Conservation (phyloP, 2,888 invertebrate genomes). For the Cephus rjabovi region DNA sequence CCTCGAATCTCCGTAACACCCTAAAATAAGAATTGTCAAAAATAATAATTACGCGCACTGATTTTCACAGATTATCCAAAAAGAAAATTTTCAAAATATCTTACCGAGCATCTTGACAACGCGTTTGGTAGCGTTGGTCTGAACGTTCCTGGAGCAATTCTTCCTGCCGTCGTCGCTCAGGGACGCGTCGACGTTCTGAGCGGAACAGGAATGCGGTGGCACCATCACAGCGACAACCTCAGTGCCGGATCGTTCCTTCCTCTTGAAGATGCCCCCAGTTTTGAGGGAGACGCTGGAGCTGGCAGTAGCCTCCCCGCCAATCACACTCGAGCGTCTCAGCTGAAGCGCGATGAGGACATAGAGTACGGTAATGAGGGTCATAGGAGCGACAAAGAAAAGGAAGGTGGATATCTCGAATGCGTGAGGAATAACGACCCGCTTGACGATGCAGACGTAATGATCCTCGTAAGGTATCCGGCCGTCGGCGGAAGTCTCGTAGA, state of each 20-base stretch:
- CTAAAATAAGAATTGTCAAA: too few species aligned
- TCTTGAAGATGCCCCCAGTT: constrained; percentile 39
- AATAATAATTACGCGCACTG: too few species aligned
- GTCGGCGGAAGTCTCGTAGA: constrained; percentile 65
- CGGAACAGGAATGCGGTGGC: constrained; percentile 4
- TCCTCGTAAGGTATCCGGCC: constrained; percentile 38
- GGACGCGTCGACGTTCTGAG: constrained; percentile 14
- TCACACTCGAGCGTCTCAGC: constrained; percentile 58
- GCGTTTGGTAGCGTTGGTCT: constrained; percentile 61
- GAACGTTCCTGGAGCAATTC: constrained; percentile 62
- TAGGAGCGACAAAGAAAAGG: constrained; percentile 72
- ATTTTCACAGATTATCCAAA: too few species aligned
- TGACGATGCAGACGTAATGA: constrained; percentile 60
- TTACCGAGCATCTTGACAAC: constrained; percentile 74
- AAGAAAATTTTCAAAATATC: constrained; percentile 39
- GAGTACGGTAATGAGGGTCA: constrained; percentile 71
- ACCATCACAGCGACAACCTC: constrained; percentile 14
- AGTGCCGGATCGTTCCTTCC: constrained; percentile 19
- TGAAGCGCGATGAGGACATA: constrained; percentile 69
- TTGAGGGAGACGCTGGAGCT: constrained; percentile 62
- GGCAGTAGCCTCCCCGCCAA: constrained; percentile 47
- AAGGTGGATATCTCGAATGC: constrained; percentile 70
- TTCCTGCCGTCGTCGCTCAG: constrained; percentile 63
- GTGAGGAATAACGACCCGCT: constrained; percentile 63
- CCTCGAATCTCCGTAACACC: too few species aligned